Conservation (phyloP, 2,797 vertebrate genomes). For the Peromyscus attwateri region DNA sequence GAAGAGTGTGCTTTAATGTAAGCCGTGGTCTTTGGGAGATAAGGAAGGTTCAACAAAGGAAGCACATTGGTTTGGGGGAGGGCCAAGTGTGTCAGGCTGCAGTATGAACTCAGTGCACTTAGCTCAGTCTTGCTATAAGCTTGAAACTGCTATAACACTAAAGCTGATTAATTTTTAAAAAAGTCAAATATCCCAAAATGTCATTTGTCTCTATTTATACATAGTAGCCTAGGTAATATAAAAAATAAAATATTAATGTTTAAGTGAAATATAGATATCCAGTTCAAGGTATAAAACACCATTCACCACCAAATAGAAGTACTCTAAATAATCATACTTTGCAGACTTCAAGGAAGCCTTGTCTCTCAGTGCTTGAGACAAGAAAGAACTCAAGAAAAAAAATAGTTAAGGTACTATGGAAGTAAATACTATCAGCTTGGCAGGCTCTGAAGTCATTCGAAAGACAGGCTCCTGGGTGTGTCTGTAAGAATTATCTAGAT, state of each 20-base stretch:
- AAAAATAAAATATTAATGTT: slow-evolving; percentile 16
- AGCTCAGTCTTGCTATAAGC: background rate
- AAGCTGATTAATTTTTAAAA: background rate
- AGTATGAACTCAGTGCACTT: background rate
- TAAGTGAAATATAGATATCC: slow-evolving; percentile 13
- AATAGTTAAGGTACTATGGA: background rate
- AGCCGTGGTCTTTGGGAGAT: background rate
- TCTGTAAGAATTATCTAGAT: background rate
- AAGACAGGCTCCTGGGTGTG: background rate
- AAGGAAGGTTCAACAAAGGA: background rate
- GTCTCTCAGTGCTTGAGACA: background rate
- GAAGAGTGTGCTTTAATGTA: background rate
- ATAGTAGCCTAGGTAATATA: slow-evolving; percentile 4
- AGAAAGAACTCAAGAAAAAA: background rate
- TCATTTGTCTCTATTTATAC: slow-evolving; percentile 17
- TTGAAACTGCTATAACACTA: slow-evolving; percentile 9
- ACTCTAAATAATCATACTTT: background rate
- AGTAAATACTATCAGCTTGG: background rate
- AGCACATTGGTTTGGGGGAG: background rate
- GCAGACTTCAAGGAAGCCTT: background rate
- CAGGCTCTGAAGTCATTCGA: background rate
- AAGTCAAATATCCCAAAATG: slow-evolving; percentile 40
- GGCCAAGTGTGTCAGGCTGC: background rate
- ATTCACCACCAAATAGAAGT: background rate
- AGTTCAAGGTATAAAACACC: slow-evolving; percentile 6